These are phyloP conservation scores for Ctenopoma multispine DNA, from an alignment of 2,797 vertebrate genomes.

Conservation along the genomic window DNA sequence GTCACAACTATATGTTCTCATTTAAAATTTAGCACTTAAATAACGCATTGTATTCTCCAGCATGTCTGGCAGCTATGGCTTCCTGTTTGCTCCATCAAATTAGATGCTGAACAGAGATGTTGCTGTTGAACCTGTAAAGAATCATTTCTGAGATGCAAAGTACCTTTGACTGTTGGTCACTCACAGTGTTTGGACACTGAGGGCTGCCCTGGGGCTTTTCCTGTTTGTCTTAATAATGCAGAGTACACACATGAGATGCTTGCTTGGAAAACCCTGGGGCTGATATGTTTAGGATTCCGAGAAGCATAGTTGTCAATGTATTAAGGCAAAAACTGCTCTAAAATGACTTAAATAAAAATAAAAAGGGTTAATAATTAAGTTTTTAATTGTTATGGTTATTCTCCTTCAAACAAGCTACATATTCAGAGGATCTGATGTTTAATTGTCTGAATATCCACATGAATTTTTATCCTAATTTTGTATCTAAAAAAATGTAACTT, in stretches of 20 bases:
- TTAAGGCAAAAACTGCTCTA: slow-evolving; percentile 24
- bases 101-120: slow-evolving; percentile 24
- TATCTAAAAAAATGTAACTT: not conserved
- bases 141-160: slow-evolving; percentile 35
- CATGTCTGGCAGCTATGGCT: slow-evolving; percentile 17
- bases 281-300: slow-evolving; percentile 35
- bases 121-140: slow-evolving; percentile 16
- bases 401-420: not conserved
- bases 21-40: slow-evolving; percentile 24
- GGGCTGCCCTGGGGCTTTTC: slow-evolving; percentile 36
- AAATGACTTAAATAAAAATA: slow-evolving; percentile 9
- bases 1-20: slow-evolving; percentile 8
- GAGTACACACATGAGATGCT: slow-evolving; percentile 12
- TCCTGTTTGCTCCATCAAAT: slow-evolving; percentile 5
- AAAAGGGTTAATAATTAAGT: too few species aligned
- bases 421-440: not conserved
- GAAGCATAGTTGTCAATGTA: slow-evolving; percentile 4
- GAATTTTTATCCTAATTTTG: not conserved
- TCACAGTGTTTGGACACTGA: slow-evolving; percentile 57
- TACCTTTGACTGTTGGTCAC: slow-evolving; percentile 47
- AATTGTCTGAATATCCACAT: not conserved
- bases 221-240: slow-evolving; percentile 49
- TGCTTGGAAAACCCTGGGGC: slow-evolving; percentile 7
- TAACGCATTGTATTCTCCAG: not conserved
- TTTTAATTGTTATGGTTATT: too few species aligned